Evolutionary conservation across 2,888 invertebrate genomes (phyloP), one percentile per base, ranked within the genome.

Genomic region (Lamellibrachia satsuma): DNA sequence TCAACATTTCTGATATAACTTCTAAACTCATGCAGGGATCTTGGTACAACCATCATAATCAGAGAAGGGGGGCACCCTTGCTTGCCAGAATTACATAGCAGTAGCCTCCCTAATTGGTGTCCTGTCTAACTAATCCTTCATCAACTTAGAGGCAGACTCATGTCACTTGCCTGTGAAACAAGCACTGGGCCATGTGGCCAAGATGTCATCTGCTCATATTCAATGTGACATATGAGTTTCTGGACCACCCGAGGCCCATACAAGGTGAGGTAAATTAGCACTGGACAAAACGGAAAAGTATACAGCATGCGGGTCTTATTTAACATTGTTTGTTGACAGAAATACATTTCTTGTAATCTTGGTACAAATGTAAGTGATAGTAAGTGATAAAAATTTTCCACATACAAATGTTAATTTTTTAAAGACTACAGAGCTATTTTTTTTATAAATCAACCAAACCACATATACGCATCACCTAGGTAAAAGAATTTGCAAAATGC

Each of bases 41-140:
- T 15, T 75, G 75, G 75, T 75, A 75, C 6, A 75, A 22, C 15
- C 22, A 75, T 22, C 6, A n/a, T n/a, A 75, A 75, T 75, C 22
- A 75, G 15, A 22, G 75, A 75, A 11, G 22, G 3, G 22, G 3
- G 15, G 22, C n/a, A 75, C 22, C 75, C 75, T n/a, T 55, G 75
- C 75, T 22, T 75, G 75, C 22, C 75, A 22, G 6, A 22, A 22
- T 22, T 75, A 22, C 75, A 2, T 11, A n/a, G 75, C 22, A 75
- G 22, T 75, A n/a, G 75, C 22, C 75, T 15, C 6, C 22, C 75
- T 75, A 75, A 75, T 75, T 75, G 75, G 22, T 75, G 75, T 75
- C 22, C 75, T 75, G 75, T 75, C 75, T 75, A 75, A 75, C 75
- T 75, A 75, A 75, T 75, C 75, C 75, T 75, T 75, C 75, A 75